These are phyloP conservation scores for Syritta pipiens DNA, from an alignment of 2,888 invertebrate genomes.

Conservation along the genomic window DNA sequence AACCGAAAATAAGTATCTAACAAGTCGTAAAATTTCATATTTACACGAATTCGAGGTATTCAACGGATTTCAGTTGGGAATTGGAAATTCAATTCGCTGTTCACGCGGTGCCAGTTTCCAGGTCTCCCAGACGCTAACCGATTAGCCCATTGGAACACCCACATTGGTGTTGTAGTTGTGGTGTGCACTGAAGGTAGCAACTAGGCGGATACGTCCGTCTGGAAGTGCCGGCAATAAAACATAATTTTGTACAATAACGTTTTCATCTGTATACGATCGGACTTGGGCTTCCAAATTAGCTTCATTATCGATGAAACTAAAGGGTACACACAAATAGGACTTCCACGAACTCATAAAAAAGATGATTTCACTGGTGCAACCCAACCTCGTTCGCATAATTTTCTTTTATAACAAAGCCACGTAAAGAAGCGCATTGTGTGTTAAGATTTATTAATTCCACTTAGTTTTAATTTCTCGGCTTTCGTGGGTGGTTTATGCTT, in stretches of 20 bases:
- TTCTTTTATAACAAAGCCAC: too few relatives aligned
- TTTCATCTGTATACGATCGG: constrained; percentile 33
- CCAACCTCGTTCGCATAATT: too few relatives aligned
- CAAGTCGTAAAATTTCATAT: constrained; percentile 70
- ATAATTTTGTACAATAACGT: constrained; percentile 55
- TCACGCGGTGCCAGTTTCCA: constrained; percentile 4
- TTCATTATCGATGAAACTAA: constrained; percentile 30
- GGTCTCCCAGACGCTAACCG: constrained; percentile 14
- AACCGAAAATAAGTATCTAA: constrained; percentile 69
- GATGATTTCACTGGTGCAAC: background rate
- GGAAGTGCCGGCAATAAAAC: constrained; percentile 55
- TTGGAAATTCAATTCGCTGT: constrained; percentile 59
- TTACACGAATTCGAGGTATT: constrained; percentile 65
- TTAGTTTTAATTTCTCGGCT: too few relatives aligned
- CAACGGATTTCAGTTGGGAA: constrained; percentile 45
- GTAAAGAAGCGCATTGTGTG: too few relatives aligned
- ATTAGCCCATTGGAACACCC: constrained; percentile 49
- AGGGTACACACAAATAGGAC: constrained; percentile 7
- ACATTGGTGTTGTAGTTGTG: constrained; percentile 5
- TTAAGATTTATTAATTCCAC: too few relatives aligned
- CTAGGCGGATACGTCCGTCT: constrained; percentile 8
- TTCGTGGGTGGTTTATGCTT: too few relatives aligned
- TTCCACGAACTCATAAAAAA: constrained; percentile 52
- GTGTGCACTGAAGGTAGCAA: background rate
- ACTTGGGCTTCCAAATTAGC: constrained; percentile 1